A percentile compares a stretch with the other conserved stretches of the same genome.
These are phyloP conservation scores for Diplosoma virens DNA, from an alignment of 23 tunicate genomes.

Conservation along the genomic window DNA sequence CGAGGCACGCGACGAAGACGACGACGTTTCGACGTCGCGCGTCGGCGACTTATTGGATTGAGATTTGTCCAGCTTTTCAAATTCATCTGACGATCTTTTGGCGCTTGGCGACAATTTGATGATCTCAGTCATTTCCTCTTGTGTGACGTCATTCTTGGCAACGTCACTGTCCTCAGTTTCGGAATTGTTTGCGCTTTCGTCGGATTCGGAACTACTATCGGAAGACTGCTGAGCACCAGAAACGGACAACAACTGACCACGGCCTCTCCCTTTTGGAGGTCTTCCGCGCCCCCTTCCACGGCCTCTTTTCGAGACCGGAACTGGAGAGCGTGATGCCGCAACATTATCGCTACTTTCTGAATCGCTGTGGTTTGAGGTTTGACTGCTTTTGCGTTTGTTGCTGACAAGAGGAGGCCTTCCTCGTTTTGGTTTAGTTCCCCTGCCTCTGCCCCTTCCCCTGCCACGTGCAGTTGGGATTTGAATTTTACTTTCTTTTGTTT, in stretches of 20 bases:
- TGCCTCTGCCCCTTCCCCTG: slow-evolving; percentile 46
- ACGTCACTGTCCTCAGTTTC: neutral
- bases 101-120: no score
- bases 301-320: no score
- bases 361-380: neutral
- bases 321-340: neutral
- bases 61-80: no score
- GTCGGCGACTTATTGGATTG: neutral
- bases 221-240: neutral
- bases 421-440: slow-evolving; percentile 2
- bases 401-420: neutral
- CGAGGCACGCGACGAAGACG: slow-evolving; percentile 62
- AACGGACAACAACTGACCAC: neutral
- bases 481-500: neutral
- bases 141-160: neutral
- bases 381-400: neutral
- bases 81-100: no score
- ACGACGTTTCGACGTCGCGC: slow-evolving; percentile 51
- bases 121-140: no score
- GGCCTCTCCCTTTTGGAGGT: neutral
- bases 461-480: neutral
- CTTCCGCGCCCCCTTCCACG: slow-evolving; percentile 26
- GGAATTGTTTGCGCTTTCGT: slow-evolving; percentile 8
- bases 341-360: slow-evolving; percentile 5
- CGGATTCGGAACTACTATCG: slow-evolving; percentile 24